A percentile compares a stretch with the other conserved stretches of the same genome.
These are phyloP conservation scores for Mesochorus sp. DNA, from an alignment of 2,888 invertebrate genomes.

Conservation along the genomic window DNA sequence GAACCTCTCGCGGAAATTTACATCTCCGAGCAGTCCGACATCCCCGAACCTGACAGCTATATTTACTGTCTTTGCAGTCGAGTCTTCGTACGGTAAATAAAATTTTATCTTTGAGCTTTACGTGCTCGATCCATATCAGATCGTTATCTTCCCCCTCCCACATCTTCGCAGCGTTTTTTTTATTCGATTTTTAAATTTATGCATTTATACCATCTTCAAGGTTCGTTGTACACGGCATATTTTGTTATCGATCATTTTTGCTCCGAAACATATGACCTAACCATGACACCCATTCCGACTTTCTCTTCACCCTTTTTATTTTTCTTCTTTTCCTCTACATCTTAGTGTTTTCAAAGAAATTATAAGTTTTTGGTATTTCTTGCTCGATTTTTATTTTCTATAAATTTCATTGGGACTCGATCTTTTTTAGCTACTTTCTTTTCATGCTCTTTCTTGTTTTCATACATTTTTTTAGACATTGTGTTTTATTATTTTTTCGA, in stretches of 20 bases:
- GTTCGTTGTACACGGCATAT: slow-evolving; percentile 37
- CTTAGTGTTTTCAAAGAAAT: slow-evolving; percentile 28
- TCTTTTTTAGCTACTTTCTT: too few species aligned
- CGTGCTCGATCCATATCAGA: neutral
- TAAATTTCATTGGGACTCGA: too few species aligned
- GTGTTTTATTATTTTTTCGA: too few species aligned
- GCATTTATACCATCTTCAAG: neutral
- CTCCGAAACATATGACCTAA: slow-evolving; percentile 75
- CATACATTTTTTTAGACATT: too few species aligned
- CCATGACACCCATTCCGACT: slow-evolving; percentile 70
- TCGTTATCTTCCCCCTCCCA: neutral
- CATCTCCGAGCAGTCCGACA: slow-evolving; percentile 81
- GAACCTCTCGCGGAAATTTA: slow-evolving; percentile 88
- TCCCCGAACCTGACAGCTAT: slow-evolving; percentile 83
- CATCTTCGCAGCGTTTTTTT: neutral
- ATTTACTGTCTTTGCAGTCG: slow-evolving; percentile 88
- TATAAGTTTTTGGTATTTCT: slow-evolving; percentile 23
- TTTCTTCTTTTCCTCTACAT: too few species aligned
- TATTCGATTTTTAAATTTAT: neutral
- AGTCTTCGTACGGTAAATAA: slow-evolving; percentile 86
- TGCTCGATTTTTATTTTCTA: too few species aligned
- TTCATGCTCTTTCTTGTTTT: too few species aligned
- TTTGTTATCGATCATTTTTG: slow-evolving; percentile 73
- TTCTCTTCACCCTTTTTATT: too few species aligned
- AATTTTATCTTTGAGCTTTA: neutral